phyloP scores from a whole-genome alignment of 1,140 invertebrate species.

The Schlechtendalia chinensis region DNA sequence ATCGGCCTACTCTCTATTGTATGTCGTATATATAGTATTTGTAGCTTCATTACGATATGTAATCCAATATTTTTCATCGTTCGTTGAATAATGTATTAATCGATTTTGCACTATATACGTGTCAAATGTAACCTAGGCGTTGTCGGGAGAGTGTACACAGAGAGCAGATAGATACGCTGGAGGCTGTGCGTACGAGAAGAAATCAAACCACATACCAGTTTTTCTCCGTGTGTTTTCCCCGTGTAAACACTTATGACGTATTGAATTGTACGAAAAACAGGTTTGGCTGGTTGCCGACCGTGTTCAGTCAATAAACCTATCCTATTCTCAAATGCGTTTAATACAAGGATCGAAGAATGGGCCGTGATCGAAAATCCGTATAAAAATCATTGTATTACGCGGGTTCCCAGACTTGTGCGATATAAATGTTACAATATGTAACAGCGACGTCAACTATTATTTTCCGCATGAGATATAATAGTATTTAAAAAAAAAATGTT shows the following conservation, averaged over 20 bases:
- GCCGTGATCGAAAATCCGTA: neutral
- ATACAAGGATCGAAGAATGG: neutral
- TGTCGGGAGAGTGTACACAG: neutral
- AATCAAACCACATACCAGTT: constrained; percentile 44
- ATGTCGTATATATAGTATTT: no score
- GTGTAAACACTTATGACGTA: constrained; percentile 16
- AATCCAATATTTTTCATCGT: neutral
- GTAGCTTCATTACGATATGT: neutral
- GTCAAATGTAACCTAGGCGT: constrained; percentile 21
- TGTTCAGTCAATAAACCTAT: constrained; percentile 33
- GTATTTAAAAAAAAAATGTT: no score
- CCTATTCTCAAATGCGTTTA: neutral
- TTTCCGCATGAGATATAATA: no score
- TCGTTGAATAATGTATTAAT: neutral
- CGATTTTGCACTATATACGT: constrained; percentile 22
- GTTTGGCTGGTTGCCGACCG: constrained; percentile 23
- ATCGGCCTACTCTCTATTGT: no score
- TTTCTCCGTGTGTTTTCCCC: neutral
- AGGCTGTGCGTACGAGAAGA: constrained; percentile 21
- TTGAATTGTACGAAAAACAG: constrained; percentile 38
- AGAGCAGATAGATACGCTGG: neutral
- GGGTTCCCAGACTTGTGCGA: neutral
- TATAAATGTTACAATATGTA: no score
- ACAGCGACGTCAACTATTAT: no score
- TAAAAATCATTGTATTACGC: neutral